Evolutionary conservation across 2,888 invertebrate species (phyloP).

Genomic region (Chydorus sphaericus): DNA sequence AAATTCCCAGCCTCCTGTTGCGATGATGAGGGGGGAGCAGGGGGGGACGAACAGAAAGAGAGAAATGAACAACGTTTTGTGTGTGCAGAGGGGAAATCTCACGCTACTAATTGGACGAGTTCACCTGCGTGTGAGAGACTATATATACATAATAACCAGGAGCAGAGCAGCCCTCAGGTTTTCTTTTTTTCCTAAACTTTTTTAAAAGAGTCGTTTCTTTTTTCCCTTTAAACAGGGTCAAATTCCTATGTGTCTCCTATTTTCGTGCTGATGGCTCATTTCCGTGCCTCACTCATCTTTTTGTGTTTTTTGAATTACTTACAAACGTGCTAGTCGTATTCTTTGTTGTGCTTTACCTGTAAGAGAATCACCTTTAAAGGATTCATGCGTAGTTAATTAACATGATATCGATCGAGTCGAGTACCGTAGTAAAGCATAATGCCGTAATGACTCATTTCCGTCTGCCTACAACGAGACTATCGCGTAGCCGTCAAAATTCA

Average conservation of each 20-base stretch:
- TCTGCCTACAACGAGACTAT: too few species aligned
- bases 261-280: not conserved
- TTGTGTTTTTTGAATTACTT: not conserved
- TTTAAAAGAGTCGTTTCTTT: too few species aligned
- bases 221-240: not conserved
- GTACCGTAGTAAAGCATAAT: too few species aligned
- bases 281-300: not conserved
- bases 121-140: not conserved
- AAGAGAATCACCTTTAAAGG: too few species aligned
- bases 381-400: too few species aligned
- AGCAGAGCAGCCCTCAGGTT: not conserved
- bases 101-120: not conserved
- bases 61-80: too few species aligned
- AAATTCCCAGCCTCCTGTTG: not conserved
- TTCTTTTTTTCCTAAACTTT: not conserved
- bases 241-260: not conserved
- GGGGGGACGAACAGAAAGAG: too few species aligned
- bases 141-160: not conserved
- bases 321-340: not conserved
- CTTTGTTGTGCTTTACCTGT: not conserved
- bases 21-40: not conserved
- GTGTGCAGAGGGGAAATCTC: too few species aligned
- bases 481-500: too few species aligned
- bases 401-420: too few species aligned
- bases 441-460: too few species aligned